Conservation (phyloP, 2,888 invertebrate genomes). For the Zootermopsis nevadensis region DNA sequence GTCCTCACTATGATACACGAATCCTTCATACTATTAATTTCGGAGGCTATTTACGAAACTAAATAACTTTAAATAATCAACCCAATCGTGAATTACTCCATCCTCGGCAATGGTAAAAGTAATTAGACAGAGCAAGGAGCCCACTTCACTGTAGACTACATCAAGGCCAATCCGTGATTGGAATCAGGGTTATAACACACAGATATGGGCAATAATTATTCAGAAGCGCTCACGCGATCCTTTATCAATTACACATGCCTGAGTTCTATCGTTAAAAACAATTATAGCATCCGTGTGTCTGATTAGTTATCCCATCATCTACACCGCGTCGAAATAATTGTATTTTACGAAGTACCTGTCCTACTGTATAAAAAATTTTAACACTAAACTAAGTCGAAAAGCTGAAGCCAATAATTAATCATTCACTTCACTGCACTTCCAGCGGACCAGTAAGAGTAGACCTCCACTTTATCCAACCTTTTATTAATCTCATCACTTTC, state of each 20-base stretch:
- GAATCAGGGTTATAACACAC: constrained; percentile 15
- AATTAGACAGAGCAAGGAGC: constrained; percentile 32
- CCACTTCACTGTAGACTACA: neutral
- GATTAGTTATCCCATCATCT: constrained; percentile 23
- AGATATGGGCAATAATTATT: constrained; percentile 38
- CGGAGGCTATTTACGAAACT: constrained; percentile 19
- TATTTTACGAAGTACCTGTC: constrained; percentile 39
- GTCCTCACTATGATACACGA: neutral
- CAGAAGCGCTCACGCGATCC: constrained; percentile 32
- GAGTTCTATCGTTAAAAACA: constrained; percentile 1
- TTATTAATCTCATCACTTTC: too few species aligned
- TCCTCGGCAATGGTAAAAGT: constrained; percentile 1
- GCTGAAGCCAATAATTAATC: neutral
- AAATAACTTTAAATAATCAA: constrained; percentile 24
- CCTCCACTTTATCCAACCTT: too few species aligned
- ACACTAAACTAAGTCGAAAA: neutral
- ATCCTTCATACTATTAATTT: constrained; percentile 36
- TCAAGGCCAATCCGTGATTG: constrained; percentile 18
- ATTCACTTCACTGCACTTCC: too few species aligned
- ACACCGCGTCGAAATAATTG: constrained; percentile 41
- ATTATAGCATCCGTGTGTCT: constrained; percentile 37
- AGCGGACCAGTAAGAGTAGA: too few species aligned
- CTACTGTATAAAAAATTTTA: constrained; percentile 29
- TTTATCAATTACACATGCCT: constrained; percentile 26
- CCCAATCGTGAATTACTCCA: neutral